Base-by-base conservation (phyloP, 2,888 invertebrate species). In the Tridacna crocea region DNA sequence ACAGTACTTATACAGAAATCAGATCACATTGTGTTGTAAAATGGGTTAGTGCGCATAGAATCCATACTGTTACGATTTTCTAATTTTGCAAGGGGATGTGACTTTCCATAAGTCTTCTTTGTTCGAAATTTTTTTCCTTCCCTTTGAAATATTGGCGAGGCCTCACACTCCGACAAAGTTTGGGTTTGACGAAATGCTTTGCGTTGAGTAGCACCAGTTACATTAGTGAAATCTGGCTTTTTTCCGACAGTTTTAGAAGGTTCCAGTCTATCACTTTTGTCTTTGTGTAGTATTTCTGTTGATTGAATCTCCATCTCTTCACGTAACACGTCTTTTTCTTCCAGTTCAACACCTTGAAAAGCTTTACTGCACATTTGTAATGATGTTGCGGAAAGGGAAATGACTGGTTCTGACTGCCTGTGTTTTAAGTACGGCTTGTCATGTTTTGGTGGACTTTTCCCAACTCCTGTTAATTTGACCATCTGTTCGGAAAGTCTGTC, bases 71-170 rank as follows among this genome's bases (percentile, higher is more conserved):
- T 68, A 75, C 75, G 82, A 66, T 72, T 77, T 80, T 84, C 87
- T 27, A 98, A 96, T 96, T 97, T 97, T 92, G 98, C 97, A 93
- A 98, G 96, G 89, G 98, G 98, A 96, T 98, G 98, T 92, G 97
- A 98, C 95, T 97, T 97, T 91, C 98, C 98, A 94, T 98, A 98
- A 93, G 97, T 96, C 95, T 97, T 91, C n/a, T 93, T 84, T 2
- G 89, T 87, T 77, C 75, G 76, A 0, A 90, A 85, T 66, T 79
- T 76, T 68, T 83, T 82, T 0, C 87, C 85, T 65, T 90, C 85
- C 81, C 85, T 83, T 0, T 80, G 68, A 68, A 87, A 87, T 19
- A 47, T 55, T 60, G 77, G 74, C 15, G 75, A 72, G 8, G 48
- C 77, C 12, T 65, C 80, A 46, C 82, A 79, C 66, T 76, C 84